Evolutionary conservation across 2,113 vertebrate species (phyloP).

Genomic region (Falcunculus frontatus): DNA sequence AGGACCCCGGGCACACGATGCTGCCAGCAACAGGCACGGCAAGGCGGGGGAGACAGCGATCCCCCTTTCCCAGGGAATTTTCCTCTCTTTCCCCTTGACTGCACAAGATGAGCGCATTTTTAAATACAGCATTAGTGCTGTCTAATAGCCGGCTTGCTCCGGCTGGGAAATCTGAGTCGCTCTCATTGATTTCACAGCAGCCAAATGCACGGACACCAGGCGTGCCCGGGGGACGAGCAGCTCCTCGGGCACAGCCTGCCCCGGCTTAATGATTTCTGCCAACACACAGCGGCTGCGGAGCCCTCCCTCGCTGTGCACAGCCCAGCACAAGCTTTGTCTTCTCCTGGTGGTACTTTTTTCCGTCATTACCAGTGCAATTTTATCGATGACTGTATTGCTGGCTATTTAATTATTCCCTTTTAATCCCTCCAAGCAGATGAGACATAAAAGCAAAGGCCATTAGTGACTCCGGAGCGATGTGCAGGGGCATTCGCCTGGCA

Average conservation of each 20-base stretch:
- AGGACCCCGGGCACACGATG: accelerated
- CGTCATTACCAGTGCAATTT: not conserved
- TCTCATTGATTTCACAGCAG: not conserved
- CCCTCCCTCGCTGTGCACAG: not conserved
- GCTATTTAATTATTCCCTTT: slow-evolving; percentile 45
- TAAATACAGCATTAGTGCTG: not conserved
- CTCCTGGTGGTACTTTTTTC: not conserved
- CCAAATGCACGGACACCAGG: not conserved
- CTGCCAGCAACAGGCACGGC: not conserved
- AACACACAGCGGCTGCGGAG: accelerated
- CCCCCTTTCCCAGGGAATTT: not conserved
- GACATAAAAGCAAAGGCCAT: slow-evolving; percentile 14
- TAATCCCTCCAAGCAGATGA: not conserved
- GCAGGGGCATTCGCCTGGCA: not conserved
- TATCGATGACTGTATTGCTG: not conserved
- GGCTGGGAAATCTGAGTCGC: not conserved
- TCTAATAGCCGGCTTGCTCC: not conserved
- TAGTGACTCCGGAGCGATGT: not conserved
- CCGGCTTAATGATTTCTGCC: not conserved
- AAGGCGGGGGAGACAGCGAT: not conserved
- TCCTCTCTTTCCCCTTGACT: not conserved
- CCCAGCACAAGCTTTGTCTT: not conserved
- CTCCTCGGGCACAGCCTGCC: not conserved
- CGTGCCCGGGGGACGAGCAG: not conserved
- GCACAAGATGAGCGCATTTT: not conserved